Evolutionary conservation across 2,888 invertebrate species (phyloP).

Genomic region (Dusona sp.): DNA sequence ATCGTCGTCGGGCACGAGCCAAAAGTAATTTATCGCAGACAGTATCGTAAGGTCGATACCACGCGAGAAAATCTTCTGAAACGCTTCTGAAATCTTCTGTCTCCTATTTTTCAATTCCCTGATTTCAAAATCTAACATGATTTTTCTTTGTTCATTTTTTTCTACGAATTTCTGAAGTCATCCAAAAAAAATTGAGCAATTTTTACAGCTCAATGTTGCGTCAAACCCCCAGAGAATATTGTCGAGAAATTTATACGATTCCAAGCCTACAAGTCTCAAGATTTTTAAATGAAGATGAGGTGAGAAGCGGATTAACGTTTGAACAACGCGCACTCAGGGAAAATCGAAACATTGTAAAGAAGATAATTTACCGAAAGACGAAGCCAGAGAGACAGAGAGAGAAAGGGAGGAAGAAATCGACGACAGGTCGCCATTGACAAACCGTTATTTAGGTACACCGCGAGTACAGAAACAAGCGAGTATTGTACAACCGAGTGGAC

Average conservation of each 20-base stretch:
- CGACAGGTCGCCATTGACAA: constrained; percentile 81
- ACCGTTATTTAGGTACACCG: constrained; percentile 52
- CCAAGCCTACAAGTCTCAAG: background rate
- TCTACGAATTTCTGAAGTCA: background rate
- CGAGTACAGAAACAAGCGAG: constrained; percentile 74
- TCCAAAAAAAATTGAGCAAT: background rate
- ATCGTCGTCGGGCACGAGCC: constrained; percentile 25
- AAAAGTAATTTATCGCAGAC: constrained; percentile 64
- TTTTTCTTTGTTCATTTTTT: background rate
- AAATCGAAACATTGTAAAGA: constrained; percentile 75
- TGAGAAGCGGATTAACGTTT: constrained; percentile 76
- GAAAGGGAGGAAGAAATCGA: constrained; percentile 48
- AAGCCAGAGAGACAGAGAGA: constrained; percentile 3
- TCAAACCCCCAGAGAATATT: background rate
- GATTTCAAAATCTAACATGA: background rate
- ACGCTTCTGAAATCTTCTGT: background rate
- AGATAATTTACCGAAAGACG: constrained; percentile 77
- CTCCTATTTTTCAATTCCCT: background rate
- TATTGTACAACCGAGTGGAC: constrained; percentile 72
- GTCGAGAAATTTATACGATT: background rate
- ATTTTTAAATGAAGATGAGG: constrained; percentile 55
- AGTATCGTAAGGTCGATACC: constrained; percentile 36
- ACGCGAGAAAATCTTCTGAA: background rate
- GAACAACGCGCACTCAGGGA: constrained; percentile 59
- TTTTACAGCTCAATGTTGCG: background rate